Conservation (phyloP, 2,888 invertebrate genomes). For the Apamea crenata region DNA sequence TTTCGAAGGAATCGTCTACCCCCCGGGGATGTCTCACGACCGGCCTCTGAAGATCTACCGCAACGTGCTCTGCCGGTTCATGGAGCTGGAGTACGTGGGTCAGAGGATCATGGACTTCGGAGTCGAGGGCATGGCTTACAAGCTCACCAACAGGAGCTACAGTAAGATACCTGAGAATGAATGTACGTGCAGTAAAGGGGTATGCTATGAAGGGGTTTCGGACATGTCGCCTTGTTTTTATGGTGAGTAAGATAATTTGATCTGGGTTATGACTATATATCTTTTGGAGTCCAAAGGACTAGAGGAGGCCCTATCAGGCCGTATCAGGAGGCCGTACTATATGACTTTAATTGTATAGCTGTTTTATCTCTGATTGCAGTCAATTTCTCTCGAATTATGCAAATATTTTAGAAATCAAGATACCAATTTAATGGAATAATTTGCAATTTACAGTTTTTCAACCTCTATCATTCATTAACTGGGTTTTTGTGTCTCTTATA, state of each 20-base stretch:
- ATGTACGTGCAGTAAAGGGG: constrained; percentile 91
- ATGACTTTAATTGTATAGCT: neutral
- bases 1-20: constrained; percentile 94
- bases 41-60: constrained; percentile 92
- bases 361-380: neutral
- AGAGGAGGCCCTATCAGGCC: too few species aligned
- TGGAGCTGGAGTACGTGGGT: constrained; percentile 84
- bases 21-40: constrained; percentile 89
- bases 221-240: constrained; percentile 93
- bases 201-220: constrained; percentile 91
- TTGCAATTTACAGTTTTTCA: neutral
- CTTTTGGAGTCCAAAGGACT: neutral
- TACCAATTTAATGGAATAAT: neutral
- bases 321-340: too few species aligned
- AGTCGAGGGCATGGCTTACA: constrained; percentile 91
- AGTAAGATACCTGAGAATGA: constrained; percentile 91
- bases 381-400: neutral
- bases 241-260: constrained; percentile 86
- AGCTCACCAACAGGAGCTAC: constrained; percentile 91
- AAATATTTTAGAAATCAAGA: neutral
- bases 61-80: constrained; percentile 93
- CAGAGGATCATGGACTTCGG: constrained; percentile 80
- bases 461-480: neutral
- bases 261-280: neutral
- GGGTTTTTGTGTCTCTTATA: neutral